Percentiles rank a stretch among this genome's conserved stretches.
These are phyloP conservation scores for Axinella damicornis DNA, from an alignment of 37 sponge, comb jelly and placozoan genomes.

Conservation along the genomic window DNA sequence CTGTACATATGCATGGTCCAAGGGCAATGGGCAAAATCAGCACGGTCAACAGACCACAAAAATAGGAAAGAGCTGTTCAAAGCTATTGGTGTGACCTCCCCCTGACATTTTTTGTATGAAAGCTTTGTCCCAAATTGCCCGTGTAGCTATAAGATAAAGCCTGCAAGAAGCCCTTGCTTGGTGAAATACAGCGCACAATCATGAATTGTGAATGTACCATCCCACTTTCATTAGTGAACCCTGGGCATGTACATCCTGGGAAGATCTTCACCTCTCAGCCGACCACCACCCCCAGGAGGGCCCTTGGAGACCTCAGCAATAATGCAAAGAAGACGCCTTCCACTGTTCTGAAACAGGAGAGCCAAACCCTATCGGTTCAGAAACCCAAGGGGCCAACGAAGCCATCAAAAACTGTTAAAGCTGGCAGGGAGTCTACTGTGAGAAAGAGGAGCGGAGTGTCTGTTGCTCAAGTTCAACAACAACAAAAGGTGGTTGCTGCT, in stretches of 20 bases:
- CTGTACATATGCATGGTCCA: no score
- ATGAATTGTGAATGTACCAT: no score
- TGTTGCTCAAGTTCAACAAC: background rate
- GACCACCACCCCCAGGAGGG: conserved; percentile 38
- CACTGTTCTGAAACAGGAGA: background rate
- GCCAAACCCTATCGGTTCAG: conserved; percentile 1
- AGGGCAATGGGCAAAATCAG: no score
- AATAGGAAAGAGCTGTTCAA: no score
- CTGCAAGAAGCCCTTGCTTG: no score
- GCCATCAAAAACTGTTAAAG: background rate
- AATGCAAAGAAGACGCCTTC: conserved; percentile 3
- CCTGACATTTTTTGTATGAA: no score
- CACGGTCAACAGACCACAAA: no score
- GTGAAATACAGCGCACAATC: no score
- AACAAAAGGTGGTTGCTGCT: background rate
- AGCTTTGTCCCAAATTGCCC: no score
- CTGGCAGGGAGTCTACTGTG: background rate
- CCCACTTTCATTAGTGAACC: background rate
- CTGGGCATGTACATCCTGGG: conserved; percentile 1
- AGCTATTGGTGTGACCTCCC: no score
- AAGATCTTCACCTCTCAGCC: conserved; percentile 3
- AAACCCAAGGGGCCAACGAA: background rate
- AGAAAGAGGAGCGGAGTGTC: background rate
- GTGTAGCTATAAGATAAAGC: no score
- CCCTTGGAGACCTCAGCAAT: conserved; percentile 11